Percentiles rank a stretch among this genome's conserved stretches.
Conservation (phyloP, 2,888 invertebrate species). For the Mamestra brassicae region DNA sequence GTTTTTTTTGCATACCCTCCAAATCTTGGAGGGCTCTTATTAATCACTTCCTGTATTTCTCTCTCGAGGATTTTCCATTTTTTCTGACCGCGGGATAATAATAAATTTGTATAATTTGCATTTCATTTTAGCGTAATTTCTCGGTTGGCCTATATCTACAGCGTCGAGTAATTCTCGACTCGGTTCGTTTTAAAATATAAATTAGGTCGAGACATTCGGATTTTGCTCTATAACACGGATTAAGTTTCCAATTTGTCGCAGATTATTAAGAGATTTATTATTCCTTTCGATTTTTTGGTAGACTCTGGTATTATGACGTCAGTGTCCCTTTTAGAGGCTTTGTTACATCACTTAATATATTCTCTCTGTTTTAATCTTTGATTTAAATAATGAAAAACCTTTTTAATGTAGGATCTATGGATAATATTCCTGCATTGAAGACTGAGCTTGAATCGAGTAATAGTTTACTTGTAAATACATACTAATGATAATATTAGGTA, state of each 20-base stretch:
- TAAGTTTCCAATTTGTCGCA: conserved; percentile 67
- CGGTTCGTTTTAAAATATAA: conserved; percentile 69
- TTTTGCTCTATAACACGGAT: conserved; percentile 60
- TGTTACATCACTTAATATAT: conserved; percentile 33
- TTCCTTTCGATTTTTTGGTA: conserved; percentile 55
- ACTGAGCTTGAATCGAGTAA: neutral
- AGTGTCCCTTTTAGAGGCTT: conserved; percentile 30
- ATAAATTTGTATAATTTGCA: conserved; percentile 89
- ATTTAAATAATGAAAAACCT: neutral
- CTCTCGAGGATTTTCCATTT: conserved; percentile 74
- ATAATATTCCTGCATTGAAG: neutral
- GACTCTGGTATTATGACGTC: conserved; percentile 41
- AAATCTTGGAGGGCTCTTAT: conserved; percentile 77
- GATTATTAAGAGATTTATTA: conserved; percentile 66
- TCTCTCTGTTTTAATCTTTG: conserved; percentile 8
- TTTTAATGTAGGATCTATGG: neutral
- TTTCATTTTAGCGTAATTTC: conserved; percentile 84
- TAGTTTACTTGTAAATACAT: no score
- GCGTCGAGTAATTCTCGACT: conserved; percentile 73
- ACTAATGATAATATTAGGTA: no score
- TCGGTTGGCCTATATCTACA: conserved; percentile 74
- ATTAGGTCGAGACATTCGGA: conserved; percentile 63
- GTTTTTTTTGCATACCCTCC: conserved; percentile 60
- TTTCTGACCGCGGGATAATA: conserved; percentile 85
- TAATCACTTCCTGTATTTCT: conserved; percentile 83